Conservation (phyloP, 2,797 vertebrate genomes). For the Gymnothorax javanicus region DNA sequence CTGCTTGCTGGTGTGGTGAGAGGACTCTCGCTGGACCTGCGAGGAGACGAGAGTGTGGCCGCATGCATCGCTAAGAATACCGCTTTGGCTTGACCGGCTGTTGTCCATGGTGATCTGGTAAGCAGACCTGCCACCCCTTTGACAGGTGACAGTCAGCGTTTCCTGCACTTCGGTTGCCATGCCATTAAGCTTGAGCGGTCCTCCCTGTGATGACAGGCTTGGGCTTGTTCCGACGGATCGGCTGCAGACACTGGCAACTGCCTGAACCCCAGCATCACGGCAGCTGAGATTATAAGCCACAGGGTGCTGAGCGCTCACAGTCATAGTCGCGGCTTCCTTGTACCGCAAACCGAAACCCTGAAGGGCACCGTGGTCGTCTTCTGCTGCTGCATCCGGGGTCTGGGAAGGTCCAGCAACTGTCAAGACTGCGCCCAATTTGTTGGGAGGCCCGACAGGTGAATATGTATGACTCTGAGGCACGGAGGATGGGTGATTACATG, state of each 20-base stretch:
- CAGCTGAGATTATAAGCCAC: slow-evolving; percentile 51
- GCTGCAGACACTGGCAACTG: slow-evolving; percentile 79
- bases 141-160: slow-evolving; percentile 74
- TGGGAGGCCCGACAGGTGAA: not conserved
- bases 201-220: slow-evolving; percentile 74
- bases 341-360: slow-evolving; percentile 65
- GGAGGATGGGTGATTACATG: not conserved
- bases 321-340: slow-evolving; percentile 90
- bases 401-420: not conserved
- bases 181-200: slow-evolving; percentile 56
- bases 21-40: slow-evolving; percentile 40
- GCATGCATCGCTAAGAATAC: slow-evolving; percentile 32
- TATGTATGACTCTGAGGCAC: not conserved
- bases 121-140: slow-evolving; percentile 40
- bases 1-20: slow-evolving; percentile 25
- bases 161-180: slow-evolving; percentile 68
- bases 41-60: slow-evolving; percentile 45
- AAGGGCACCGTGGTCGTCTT: not conserved
- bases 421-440: not conserved
- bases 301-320: slow-evolving; percentile 61
- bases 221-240: slow-evolving; percentile 90
- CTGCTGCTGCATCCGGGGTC: fast-evolving
- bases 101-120: slow-evolving; percentile 10
- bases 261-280: slow-evolving; percentile 89
- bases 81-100: not conserved